phyloP scores from a whole-genome alignment of 2,888 invertebrate species.

The Tuberolachnus salignus region DNA sequence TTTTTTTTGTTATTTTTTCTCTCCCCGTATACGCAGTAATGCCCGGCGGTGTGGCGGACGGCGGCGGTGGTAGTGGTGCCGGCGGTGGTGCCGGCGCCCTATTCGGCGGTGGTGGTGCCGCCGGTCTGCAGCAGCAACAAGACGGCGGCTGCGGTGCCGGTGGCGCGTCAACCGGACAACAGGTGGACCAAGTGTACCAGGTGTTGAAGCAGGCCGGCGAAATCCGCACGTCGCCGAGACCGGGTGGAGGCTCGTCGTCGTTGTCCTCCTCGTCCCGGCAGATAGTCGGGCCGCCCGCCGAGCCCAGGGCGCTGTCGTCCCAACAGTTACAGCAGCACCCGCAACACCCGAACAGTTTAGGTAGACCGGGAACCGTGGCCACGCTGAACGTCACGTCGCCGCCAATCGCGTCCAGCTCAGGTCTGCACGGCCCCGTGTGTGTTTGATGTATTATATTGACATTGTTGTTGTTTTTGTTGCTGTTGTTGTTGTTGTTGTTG shows the following conservation, averaged over 20 bases:
- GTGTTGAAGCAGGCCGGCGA: constrained; percentile 93
- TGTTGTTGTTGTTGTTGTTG: neutral
- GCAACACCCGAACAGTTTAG: constrained; percentile 60
- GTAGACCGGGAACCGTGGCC: constrained; percentile 59
- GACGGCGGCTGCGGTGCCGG: neutral
- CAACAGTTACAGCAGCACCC: constrained; percentile 61
- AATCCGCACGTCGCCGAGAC: constrained; percentile 64
- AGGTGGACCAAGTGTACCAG: constrained; percentile 92
- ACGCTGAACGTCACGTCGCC: constrained; percentile 72
- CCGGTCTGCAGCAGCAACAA: neutral
- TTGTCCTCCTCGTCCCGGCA: constrained; percentile 58
- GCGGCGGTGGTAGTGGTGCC: neutral
- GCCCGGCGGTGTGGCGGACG: constrained; percentile 13
- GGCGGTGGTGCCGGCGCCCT: constrained; percentile 8
- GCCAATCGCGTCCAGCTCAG: constrained; percentile 74
- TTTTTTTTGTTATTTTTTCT: constrained; percentile 29
- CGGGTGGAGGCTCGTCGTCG: constrained; percentile 60
- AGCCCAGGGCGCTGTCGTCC: constrained; percentile 40
- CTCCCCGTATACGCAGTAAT: constrained; percentile 51
- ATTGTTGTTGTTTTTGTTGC: neutral
- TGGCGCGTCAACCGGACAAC: constrained; percentile 9
- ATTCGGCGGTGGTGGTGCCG: neutral
- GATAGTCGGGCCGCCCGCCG: constrained; percentile 58
- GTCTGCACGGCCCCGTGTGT: constrained; percentile 64
- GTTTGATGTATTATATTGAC: neutral